Conservation (phyloP, 1,140 invertebrate genomes). For the Melitaea cinxia region DNA sequence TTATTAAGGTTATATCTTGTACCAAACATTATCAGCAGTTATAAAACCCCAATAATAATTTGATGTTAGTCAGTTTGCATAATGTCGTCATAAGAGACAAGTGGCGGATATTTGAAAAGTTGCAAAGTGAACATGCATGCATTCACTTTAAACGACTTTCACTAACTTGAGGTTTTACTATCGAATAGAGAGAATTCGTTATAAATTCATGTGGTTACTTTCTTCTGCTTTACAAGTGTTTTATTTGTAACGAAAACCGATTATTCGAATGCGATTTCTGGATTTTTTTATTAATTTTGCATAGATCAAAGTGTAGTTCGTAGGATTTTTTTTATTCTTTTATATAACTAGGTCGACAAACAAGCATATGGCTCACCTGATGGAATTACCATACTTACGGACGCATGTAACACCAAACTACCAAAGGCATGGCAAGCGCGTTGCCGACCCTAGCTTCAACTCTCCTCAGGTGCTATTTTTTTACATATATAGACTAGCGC, state of each 20-base stretch:
- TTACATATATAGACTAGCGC: too few relatives aligned
- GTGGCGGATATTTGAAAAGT: constrained; percentile 62
- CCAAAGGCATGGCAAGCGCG: too few relatives aligned
- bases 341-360: too few relatives aligned
- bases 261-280: too few relatives aligned
- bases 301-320: too few relatives aligned
- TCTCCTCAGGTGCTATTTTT: too few relatives aligned
- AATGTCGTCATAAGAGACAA: constrained; percentile 51
- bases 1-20: constrained; percentile 7
- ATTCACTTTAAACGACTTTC: constrained; percentile 28
- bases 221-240: neutral
- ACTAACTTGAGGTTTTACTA: constrained; percentile 21
- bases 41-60: constrained; percentile 61
- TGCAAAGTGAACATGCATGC: constrained; percentile 54
- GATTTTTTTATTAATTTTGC: too few relatives aligned
- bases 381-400: too few relatives aligned
- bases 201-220: neutral
- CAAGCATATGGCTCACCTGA: too few relatives aligned
- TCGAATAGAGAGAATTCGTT: constrained; percentile 9
- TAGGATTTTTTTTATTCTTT: too few relatives aligned
- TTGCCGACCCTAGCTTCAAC: too few relatives aligned
- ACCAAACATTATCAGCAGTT: constrained; percentile 40
- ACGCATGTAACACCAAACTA: too few relatives aligned
- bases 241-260: neutral
- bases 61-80: constrained; percentile 62